A percentile compares a stretch with the other conserved stretches of the same genome.
These are phyloP conservation scores for Podilymbus podiceps DNA, from an alignment of 2,113 vertebrate genomes.

Conservation along the genomic window DNA sequence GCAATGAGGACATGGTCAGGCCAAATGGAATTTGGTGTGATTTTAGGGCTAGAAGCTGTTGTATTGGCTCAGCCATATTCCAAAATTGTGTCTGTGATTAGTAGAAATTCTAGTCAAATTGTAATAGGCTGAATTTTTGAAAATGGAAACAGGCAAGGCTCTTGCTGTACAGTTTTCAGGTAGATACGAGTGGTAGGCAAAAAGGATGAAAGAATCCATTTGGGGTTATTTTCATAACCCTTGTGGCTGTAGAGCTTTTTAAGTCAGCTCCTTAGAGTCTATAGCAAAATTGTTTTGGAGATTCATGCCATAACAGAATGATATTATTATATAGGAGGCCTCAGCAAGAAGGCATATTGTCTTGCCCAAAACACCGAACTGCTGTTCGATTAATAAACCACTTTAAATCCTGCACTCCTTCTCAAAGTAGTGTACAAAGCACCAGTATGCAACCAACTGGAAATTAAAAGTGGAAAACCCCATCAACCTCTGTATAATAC, in stretches of 20 bases:
- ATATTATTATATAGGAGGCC: neutral
- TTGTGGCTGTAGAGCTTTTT: neutral
- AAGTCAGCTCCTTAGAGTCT: neutral
- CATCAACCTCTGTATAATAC: neutral
- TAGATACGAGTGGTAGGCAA: neutral
- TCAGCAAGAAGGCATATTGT: neutral
- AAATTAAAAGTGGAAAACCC: neutral
- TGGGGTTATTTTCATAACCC: neutral
- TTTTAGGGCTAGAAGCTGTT: neutral
- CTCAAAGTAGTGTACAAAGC: neutral
- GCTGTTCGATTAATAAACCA: neutral
- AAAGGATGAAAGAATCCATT: neutral
- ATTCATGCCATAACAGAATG: neutral
- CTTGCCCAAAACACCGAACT: neutral
- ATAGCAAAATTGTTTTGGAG: neutral
- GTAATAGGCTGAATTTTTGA: neutral
- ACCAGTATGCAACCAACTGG: neutral
- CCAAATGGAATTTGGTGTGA: neutral
- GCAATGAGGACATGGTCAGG: neutral
- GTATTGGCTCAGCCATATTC: neutral
- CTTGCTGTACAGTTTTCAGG: neutral
- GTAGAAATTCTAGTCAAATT: neutral
- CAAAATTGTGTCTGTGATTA: neutral
- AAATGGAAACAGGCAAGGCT: neutral
- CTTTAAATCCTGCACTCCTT: neutral